Percentiles rank a stretch among this genome's conserved stretches.
Conservation (phyloP, 2,113 vertebrate species). For the Halcyon senegalensis region DNA sequence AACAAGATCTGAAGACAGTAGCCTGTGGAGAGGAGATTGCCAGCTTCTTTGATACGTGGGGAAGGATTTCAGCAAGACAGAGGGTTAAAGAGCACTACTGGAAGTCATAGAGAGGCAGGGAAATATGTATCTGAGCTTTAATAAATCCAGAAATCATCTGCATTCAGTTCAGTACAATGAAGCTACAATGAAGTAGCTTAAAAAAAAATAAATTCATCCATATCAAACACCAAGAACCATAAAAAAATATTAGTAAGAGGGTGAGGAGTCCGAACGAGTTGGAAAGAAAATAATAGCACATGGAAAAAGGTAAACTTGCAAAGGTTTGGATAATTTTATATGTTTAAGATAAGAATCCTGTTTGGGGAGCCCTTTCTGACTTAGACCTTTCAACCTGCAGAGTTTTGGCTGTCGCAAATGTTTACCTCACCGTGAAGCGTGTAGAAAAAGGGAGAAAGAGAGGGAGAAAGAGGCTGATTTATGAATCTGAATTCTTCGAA, state of each 20-base stretch:
- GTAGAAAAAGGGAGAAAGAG: background rate
- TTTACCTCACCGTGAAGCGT: slow-evolving; percentile 27
- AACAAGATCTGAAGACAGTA: slow-evolving; percentile 35
- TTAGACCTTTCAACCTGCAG: slow-evolving; percentile 26
- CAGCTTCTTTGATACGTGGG: background rate
- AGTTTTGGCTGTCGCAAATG: background rate
- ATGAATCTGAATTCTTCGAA: slow-evolving; percentile 49
- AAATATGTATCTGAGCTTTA: background rate
- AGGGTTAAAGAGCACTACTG: background rate
- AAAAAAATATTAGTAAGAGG: background rate
- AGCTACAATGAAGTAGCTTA: background rate
- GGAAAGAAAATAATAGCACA: background rate
- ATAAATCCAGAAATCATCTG: background rate
- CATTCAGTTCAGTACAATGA: background rate
- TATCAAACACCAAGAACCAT: background rate
- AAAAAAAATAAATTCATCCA: background rate
- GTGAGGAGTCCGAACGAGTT: background rate
- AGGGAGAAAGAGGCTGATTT: slow-evolving; percentile 34
- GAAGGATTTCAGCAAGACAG: background rate
- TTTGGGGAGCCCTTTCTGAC: background rate
- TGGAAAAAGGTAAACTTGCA: background rate
- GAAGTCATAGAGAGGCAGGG: background rate
- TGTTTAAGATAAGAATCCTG: slow-evolving; percentile 55
- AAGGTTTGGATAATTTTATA: slow-evolving; percentile 33
- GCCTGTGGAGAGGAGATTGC: background rate